Conservation (phyloP, 92 coral and sea anemone genomes). For the Paragorgia papillata region DNA sequence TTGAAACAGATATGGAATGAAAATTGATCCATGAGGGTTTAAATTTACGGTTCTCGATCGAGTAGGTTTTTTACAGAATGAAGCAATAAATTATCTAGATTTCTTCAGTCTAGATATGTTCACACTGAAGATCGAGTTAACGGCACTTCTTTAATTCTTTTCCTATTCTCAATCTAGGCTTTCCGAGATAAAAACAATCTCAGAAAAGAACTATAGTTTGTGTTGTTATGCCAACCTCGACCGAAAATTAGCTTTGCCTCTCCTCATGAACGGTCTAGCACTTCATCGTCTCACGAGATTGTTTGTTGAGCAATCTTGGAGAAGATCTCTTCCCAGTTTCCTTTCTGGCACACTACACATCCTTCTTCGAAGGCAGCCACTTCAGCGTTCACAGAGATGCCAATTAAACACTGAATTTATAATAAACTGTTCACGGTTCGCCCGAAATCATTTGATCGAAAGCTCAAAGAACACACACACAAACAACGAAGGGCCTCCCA, state of each 20-base stretch:
- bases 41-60: background rate
- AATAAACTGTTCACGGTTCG: background rate
- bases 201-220: background rate
- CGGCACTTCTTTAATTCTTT: background rate
- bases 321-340: background rate
- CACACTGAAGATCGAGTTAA: background rate
- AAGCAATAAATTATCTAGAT: background rate
- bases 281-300: too few relatives aligned
- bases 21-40: background rate
- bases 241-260: background rate
- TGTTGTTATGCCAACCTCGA: conserved; percentile 46
- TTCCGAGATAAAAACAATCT: background rate
- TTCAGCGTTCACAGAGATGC: background rate
- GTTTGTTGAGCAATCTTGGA: background rate
- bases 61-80: too few relatives aligned
- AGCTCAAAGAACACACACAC: background rate
- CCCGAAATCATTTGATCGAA: background rate
- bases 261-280: too few relatives aligned
- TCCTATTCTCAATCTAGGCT: background rate
- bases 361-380: background rate
- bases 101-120: background rate
- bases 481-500: too few relatives aligned
- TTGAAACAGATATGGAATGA: background rate
- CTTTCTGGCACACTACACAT: background rate
- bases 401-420: background rate